phyloP scores from a whole-genome alignment of 2,888 invertebrate genomes.

The Alsophila aescularia region DNA sequence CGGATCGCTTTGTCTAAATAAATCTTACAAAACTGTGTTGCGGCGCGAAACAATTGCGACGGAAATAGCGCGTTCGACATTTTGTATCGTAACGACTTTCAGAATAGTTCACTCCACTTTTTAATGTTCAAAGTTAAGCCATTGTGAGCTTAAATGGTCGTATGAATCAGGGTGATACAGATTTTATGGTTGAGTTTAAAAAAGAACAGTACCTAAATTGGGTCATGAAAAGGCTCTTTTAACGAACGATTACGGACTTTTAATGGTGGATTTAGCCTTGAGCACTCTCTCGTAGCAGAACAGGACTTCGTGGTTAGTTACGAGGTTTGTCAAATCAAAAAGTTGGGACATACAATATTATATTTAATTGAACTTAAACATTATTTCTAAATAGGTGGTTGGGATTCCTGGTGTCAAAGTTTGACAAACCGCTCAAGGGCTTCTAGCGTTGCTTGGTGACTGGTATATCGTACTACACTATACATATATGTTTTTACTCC shows the following conservation, averaged over 20 bases:
- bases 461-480: too few species aligned
- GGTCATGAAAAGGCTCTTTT: conserved; percentile 7
- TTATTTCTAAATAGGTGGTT: too few species aligned
- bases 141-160: conserved; percentile 32
- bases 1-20: conserved; percentile 15
- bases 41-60: conserved; percentile 55
- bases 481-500: too few species aligned
- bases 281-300: background rate
- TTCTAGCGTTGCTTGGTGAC: too few species aligned
- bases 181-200: conserved; percentile 22
- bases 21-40: conserved; percentile 50
- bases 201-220: conserved; percentile 17
- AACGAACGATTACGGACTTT: background rate
- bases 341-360: background rate
- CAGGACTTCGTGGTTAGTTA: too few species aligned
- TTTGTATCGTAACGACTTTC: conserved; percentile 41
- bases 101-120: conserved; percentile 41
- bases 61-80: conserved; percentile 58
- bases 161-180: conserved; percentile 31
- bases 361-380: too few species aligned
- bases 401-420: too few species aligned
- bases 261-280: too few species aligned
- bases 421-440: too few species aligned
- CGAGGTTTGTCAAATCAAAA: too few species aligned
- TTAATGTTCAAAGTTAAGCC: conserved; percentile 36